Percentiles rank a stretch among this genome's conserved stretches.
These are phyloP conservation scores for Pogona vitticeps DNA, from an alignment of 2,113 vertebrate genomes.

Conservation along the genomic window DNA sequence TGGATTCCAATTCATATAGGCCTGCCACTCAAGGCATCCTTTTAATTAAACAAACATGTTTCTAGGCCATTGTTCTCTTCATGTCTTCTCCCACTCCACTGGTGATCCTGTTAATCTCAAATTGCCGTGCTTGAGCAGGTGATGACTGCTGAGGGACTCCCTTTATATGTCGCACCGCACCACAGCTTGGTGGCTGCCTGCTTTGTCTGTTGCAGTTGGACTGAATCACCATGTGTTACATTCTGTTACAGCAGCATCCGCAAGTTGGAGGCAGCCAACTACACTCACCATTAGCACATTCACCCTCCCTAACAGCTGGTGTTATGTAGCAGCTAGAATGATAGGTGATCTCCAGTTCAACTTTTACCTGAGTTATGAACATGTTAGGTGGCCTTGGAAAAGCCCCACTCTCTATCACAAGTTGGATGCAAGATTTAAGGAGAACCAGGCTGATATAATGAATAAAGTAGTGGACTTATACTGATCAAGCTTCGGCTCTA, in stretches of 20 bases:
- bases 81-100: neutral
- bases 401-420: neutral
- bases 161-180: constrained; percentile 45
- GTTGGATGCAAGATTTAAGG: neutral
- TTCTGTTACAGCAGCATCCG: neutral
- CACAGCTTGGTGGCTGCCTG: neutral
- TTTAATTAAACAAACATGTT: constrained; percentile 53
- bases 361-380: neutral
- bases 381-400: neutral
- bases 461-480: neutral
- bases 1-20: constrained; percentile 49
- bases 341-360: neutral
- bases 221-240: constrained; percentile 30
- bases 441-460: neutral
- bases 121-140: constrained; percentile 54
- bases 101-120: constrained; percentile 64
- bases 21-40: constrained; percentile 41
- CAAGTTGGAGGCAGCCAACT: constrained; percentile 17
- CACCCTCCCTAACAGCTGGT: neutral
- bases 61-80: constrained; percentile 30
- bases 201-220: neutral
- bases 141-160: constrained; percentile 61
- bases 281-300: neutral
- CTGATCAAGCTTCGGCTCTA: neutral
- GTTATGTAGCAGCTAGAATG: neutral